Conservation (phyloP, 2,113 vertebrate species). For the Murina feae region DNA sequence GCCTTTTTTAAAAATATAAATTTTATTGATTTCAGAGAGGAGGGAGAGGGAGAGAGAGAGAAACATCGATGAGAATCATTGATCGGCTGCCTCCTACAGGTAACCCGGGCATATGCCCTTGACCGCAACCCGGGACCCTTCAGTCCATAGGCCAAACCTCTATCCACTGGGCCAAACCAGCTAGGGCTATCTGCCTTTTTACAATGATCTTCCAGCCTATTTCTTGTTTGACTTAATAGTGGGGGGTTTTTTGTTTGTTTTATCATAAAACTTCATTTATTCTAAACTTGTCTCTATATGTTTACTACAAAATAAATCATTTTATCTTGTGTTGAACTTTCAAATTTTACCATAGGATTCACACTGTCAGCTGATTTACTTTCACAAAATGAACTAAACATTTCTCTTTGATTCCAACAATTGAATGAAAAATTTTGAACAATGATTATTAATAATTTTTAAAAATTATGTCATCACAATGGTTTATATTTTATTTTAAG, state of each 20-base stretch:
- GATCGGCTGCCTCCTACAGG: too few relatives aligned
- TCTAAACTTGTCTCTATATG: background rate
- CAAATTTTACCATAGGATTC: background rate
- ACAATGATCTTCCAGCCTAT: background rate
- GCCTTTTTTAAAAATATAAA: background rate
- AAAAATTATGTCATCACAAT: background rate
- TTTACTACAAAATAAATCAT: background rate
- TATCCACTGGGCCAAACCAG: too few relatives aligned
- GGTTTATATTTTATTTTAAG: background rate
- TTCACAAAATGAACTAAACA: background rate
- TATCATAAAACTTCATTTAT: background rate
- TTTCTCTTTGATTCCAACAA: background rate
- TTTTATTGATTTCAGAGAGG: too few relatives aligned
- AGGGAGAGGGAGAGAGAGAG: too few relatives aligned
- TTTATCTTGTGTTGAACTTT: background rate
- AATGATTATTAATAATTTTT: background rate
- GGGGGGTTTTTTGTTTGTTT: background rate
- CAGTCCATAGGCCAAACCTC: too few relatives aligned
- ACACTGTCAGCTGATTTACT: background rate
- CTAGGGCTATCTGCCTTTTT: background rate
- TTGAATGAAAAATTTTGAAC: background rate
- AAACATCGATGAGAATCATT: too few relatives aligned
- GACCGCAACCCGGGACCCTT: too few relatives aligned
- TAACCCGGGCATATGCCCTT: too few relatives aligned
- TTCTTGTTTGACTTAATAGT: background rate